Percentiles rank a stretch among this genome's conserved stretches.
phyloP scores from a whole-genome alignment of 2,888 invertebrate species.

The Oegoconia quadripuncta region DNA sequence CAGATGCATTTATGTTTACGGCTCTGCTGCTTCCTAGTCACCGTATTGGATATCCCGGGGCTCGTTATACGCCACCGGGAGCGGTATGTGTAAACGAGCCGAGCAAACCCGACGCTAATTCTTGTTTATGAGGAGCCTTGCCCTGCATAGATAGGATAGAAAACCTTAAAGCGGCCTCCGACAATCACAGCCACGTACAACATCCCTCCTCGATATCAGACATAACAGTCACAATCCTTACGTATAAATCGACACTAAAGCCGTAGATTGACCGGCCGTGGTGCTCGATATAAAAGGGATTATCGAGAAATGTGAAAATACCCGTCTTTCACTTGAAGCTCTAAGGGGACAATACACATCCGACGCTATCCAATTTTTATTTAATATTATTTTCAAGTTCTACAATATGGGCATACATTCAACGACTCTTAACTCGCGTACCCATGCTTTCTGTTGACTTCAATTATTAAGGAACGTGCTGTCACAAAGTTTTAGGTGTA shows the following conservation, averaged over 20 bases:
- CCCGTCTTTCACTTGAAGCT: too few species aligned
- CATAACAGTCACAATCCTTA: slow-evolving; percentile 43
- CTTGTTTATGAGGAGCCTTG: slow-evolving; percentile 70
- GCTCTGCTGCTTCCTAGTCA: slow-evolving; percentile 58
- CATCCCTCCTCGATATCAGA: slow-evolving; percentile 40
- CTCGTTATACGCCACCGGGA: slow-evolving; percentile 65
- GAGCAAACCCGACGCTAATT: slow-evolving; percentile 70
- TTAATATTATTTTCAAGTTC: too few species aligned
- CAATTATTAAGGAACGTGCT: too few species aligned
- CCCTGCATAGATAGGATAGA: slow-evolving; percentile 51
- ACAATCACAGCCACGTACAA: slow-evolving; percentile 50
- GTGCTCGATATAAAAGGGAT: slow-evolving; percentile 10
- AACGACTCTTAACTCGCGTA: too few species aligned
- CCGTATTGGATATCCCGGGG: slow-evolving; percentile 56
- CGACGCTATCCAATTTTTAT: too few species aligned
- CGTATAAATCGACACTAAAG: slow-evolving; percentile 43
- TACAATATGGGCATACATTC: too few species aligned
- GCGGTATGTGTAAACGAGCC: slow-evolving; percentile 75
- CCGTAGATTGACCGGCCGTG: slow-evolving; percentile 34
- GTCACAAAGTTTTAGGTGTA: too few species aligned
- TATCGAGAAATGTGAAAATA: slow-evolving; percentile 1
- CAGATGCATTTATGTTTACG: slow-evolving; percentile 59
- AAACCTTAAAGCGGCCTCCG: slow-evolving; percentile 53
- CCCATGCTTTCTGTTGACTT: too few species aligned
- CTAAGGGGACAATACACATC: too few species aligned